Conservation (phyloP, 2,797 vertebrate genomes). For the Galaxias olidus region DNA sequence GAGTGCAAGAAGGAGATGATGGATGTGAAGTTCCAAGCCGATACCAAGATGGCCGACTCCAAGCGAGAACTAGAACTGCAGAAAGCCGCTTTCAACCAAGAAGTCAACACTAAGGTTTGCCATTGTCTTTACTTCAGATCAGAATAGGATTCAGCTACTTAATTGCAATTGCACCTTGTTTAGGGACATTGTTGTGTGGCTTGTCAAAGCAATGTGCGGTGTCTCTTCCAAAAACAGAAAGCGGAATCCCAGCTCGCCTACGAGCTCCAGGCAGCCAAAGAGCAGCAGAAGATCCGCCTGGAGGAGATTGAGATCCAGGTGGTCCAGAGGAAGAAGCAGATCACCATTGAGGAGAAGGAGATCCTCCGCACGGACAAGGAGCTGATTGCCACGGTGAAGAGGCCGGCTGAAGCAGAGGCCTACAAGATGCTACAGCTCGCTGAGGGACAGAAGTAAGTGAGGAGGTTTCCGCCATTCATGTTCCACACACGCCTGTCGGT, state of each 20-base stretch:
- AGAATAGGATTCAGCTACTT: neutral
- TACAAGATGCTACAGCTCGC: conserved; percentile 86
- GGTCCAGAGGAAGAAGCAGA: conserved; percentile 87
- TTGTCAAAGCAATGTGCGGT: neutral
- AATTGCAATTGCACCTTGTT: neutral
- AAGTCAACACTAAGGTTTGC: conserved; percentile 90
- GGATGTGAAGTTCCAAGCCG: conserved; percentile 89
- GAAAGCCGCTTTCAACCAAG: conserved; percentile 90
- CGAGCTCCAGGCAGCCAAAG: conserved; percentile 91
- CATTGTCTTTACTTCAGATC: too few species aligned
- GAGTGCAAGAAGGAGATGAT: conserved; percentile 94
- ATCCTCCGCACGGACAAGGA: conserved; percentile 83
- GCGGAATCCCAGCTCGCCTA: conserved; percentile 93
- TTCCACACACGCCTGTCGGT: too few species aligned
- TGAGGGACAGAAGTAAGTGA: conserved; percentile 83
- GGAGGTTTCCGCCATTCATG: too few species aligned
- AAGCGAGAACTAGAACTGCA: conserved; percentile 90
- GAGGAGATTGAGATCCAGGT: conserved; percentile 90
- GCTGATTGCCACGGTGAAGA: conserved; percentile 81
- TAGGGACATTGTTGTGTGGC: too few species aligned
- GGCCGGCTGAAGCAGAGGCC: conserved; percentile 86
- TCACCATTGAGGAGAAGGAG: conserved; percentile 87
- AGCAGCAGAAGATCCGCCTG: conserved; percentile 89
- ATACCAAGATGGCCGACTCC: conserved; percentile 94
- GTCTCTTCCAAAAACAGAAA: conserved; percentile 71